Evolutionary conservation across 2,888 invertebrate genomes (phyloP).

Genomic region (Agrotis puta): DNA sequence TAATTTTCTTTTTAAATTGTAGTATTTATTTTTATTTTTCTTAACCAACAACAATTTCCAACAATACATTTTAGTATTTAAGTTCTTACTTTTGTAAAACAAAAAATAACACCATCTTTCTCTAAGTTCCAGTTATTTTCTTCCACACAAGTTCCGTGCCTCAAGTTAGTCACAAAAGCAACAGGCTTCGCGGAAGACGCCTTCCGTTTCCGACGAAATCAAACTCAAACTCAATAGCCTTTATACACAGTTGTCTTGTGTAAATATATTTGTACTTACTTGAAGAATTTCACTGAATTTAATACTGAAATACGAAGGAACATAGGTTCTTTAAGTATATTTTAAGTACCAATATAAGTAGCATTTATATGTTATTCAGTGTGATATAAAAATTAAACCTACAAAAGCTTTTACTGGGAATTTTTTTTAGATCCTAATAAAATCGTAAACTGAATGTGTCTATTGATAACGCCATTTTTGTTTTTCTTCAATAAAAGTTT

Average conservation of each 20-base stretch:
- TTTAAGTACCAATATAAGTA: no score
- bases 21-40: neutral
- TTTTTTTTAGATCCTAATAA: no score
- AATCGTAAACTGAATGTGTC: no score
- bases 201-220: slow-evolving; percentile 51
- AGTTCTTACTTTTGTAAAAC: neutral
- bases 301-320: no score
- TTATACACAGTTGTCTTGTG: slow-evolving; percentile 34
- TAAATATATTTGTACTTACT: slow-evolving; percentile 12
- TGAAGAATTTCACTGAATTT: slow-evolving; percentile 12
- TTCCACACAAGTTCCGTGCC: slow-evolving; percentile 20
- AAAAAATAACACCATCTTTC: slow-evolving; percentile 7
- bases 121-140: slow-evolving; percentile 31
- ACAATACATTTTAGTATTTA: neutral
- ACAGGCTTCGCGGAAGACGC: slow-evolving; percentile 60
- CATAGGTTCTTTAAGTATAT: no score
- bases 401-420: no score
- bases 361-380: neutral
- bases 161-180: slow-evolving; percentile 50
- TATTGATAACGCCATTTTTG: no score
- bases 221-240: slow-evolving; percentile 46
- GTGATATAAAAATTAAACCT: no score
- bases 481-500: neutral
- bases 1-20: no score
- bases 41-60: rapidly evolving